A percentile compares a stretch with the other conserved stretches of the same genome.
These are phyloP conservation scores for Hypercompe scribonia DNA, from an alignment of 2,888 invertebrate genomes.

Conservation along the genomic window DNA sequence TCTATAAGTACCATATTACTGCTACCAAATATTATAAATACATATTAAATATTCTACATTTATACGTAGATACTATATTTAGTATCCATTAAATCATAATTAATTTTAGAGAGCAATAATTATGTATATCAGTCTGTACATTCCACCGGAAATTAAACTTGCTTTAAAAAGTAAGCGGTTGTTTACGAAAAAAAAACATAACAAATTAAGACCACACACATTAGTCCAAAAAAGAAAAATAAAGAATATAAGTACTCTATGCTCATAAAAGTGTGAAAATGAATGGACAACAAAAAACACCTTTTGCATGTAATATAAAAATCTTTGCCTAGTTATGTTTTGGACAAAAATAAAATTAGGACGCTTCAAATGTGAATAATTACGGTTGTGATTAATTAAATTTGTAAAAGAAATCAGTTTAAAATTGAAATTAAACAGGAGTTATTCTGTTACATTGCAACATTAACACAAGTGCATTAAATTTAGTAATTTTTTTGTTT, in stretches of 20 bases:
- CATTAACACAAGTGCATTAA: no score
- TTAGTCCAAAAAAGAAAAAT: constrained; percentile 3
- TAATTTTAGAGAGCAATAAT: constrained; percentile 10
- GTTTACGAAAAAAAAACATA: constrained; percentile 10
- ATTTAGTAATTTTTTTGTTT: no score
- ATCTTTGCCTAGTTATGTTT: no score
- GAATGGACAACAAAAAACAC: no score
- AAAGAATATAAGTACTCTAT: constrained; percentile 8
- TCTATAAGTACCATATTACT: neutral
- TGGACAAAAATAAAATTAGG: no score
- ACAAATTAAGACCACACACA: constrained; percentile 16
- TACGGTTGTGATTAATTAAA: no score
- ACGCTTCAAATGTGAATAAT: no score
- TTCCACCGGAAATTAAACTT: constrained; percentile 20
- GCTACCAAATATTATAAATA: neutral
- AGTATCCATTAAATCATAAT: constrained; percentile 15
- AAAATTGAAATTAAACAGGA: no score
- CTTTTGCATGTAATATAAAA: no score
- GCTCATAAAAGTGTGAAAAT: constrained; percentile 35
- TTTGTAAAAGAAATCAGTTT: no score
- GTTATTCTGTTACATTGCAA: no score
- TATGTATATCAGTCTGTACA: neutral
- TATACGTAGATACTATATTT: constrained; percentile 1
- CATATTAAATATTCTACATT: neutral
- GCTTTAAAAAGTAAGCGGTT: constrained; percentile 5